Conservation (phyloP, 2,888 invertebrate species). For the Hemithea aestivaria region DNA sequence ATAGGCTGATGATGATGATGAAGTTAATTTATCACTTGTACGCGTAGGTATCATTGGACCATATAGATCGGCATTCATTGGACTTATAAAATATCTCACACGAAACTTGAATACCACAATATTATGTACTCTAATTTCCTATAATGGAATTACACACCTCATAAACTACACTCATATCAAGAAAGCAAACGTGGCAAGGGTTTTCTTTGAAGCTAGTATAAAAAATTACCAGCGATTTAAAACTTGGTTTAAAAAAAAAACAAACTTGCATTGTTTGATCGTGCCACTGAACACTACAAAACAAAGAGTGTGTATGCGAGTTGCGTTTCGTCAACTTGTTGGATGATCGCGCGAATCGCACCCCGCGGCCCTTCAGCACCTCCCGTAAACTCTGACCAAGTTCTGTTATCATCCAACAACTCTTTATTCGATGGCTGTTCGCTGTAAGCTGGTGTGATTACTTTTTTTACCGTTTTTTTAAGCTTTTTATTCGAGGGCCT, state of each 20-base stretch:
- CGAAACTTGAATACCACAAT: too few species aligned
- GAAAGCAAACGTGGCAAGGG: too few species aligned
- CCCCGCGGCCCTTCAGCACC: conserved; percentile 54
- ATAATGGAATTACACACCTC: background rate
- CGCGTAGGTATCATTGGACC: background rate
- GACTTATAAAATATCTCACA: too few species aligned
- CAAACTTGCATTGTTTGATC: too few species aligned
- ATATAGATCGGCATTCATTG: too few species aligned
- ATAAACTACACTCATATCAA: too few species aligned
- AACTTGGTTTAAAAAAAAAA: too few species aligned
- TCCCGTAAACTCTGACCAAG: conserved; percentile 37
- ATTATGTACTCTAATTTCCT: too few species aligned
- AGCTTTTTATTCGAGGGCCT: conserved; percentile 57
- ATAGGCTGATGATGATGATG: too few species aligned
- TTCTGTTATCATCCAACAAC: conserved; percentile 63
- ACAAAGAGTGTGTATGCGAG: conserved; percentile 62
- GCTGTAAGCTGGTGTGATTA: conserved; percentile 72
- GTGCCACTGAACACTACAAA: conserved; percentile 7
- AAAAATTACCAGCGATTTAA: too few species aligned
- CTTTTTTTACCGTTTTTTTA: conserved; percentile 54
- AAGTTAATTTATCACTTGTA: too few species aligned
- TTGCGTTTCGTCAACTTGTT: conserved; percentile 53
- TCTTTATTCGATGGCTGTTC: conserved; percentile 56
- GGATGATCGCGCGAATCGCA: conserved; percentile 67
- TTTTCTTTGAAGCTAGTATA: too few species aligned